Evolutionary conservation across 2,888 invertebrate genomes (phyloP).

Genomic region (Ephialtes manifestator): DNA sequence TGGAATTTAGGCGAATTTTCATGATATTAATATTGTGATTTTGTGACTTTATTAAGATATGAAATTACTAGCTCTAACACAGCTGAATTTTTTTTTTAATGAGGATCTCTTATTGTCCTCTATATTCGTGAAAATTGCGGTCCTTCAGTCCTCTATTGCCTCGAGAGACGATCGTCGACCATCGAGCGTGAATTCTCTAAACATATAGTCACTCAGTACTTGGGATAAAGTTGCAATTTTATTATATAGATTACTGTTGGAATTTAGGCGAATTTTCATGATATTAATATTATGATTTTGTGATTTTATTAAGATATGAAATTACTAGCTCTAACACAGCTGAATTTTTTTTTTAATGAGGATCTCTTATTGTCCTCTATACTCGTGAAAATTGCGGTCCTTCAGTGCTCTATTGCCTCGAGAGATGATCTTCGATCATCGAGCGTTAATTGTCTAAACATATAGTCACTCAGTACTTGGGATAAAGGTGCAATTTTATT

Average conservation of each 20-base stretch:
- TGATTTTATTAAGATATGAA: no score
- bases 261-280: no score
- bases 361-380: slow-evolving; percentile 18
- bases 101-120: slow-evolving; percentile 14
- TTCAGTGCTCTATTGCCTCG: slow-evolving; percentile 56
- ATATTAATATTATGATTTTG: no score
- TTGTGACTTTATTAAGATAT: no score
- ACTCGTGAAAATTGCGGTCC: slow-evolving; percentile 25
- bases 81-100: slow-evolving; percentile 21
- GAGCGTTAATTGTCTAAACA: slow-evolving; percentile 3
- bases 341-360: slow-evolving; percentile 19
- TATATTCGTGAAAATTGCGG: slow-evolving; percentile 29
- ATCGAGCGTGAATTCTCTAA: slow-evolving; percentile 19
- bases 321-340: slow-evolving; percentile 51
- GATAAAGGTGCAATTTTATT: not conserved
- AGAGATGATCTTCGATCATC: slow-evolving; percentile 53
- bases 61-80: slow-evolving; percentile 41
- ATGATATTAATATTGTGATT: no score
- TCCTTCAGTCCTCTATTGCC: slow-evolving; percentile 52
- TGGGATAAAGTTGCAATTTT: not conserved
- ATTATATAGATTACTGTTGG: no score
- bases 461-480: not conserved
- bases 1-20: no score
- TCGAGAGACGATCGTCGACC: slow-evolving; percentile 53
- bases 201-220: not conserved